A percentile compares a stretch with the other conserved stretches of the same genome.
Conservation (phyloP, 2,113 vertebrate species). For the Anarrhichthys ocellatus region DNA sequence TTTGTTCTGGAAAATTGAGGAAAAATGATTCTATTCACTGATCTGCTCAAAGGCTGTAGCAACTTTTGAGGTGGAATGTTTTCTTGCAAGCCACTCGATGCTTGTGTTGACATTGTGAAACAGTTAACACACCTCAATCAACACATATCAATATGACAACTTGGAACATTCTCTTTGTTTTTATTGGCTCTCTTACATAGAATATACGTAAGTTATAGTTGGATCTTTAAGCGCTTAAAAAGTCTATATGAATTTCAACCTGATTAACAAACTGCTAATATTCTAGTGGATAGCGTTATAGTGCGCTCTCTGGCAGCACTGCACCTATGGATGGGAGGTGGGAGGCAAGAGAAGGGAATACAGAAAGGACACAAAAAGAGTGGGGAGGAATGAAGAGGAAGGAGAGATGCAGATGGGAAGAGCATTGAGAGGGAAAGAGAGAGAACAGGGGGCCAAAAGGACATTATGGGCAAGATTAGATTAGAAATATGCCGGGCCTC, state of each 20-base stretch:
- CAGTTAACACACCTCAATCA: not conserved
- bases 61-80: not conserved
- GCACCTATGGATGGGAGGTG: too few relatives aligned
- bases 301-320: too few relatives aligned
- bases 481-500: conserved; percentile 18
- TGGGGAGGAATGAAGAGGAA: too few relatives aligned
- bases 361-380: not conserved
- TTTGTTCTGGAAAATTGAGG: not conserved
- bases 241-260: too few relatives aligned
- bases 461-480: not conserved
- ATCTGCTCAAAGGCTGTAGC: not conserved
- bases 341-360: too few relatives aligned
- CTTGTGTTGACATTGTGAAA: too few relatives aligned
- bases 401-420: not conserved
- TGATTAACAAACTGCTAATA: too few relatives aligned
- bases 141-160: not conserved
- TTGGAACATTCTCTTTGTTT: not conserved
- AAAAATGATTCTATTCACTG: not conserved
- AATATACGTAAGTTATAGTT: not conserved
- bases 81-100: not conserved
- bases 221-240: not conserved
- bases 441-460: not conserved
- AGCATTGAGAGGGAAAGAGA: not conserved
- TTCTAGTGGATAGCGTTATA: too few relatives aligned
- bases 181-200: not conserved